Conservation (phyloP, 1,140 invertebrate species). For the Drosophila chauvacae region DNA sequence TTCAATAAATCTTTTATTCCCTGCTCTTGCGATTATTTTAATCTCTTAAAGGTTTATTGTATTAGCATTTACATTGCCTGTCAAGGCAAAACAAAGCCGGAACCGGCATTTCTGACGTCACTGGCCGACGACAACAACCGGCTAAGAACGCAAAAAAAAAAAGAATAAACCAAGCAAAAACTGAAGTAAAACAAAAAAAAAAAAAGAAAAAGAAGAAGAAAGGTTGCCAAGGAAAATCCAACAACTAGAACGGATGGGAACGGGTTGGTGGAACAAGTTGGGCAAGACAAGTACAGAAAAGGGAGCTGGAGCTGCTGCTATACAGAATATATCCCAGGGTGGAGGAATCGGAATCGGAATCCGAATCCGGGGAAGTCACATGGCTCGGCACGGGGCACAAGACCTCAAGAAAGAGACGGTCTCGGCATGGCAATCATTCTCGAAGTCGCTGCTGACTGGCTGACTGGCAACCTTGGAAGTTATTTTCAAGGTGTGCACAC, state of each 20-base stretch:
- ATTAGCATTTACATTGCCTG: conserved; percentile 36
- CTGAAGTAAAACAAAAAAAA: conserved; percentile 2
- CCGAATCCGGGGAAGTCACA: conserved; percentile 38
- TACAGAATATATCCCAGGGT: conserved; percentile 12
- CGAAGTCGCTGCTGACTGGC: conserved; percentile 22
- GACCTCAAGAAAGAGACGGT: conserved; percentile 25
- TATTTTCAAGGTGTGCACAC: conserved; percentile 68
- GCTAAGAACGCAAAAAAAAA: conserved; percentile 19
- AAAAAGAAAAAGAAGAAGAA: conserved; percentile 3
- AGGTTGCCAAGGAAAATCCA: conserved; percentile 21
- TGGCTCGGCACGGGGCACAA: conserved; percentile 43
- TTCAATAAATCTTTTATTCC: background rate
- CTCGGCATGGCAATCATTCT: conserved; percentile 44
- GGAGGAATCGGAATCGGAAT: conserved; percentile 16
- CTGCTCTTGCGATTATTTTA: conserved; percentile 3
- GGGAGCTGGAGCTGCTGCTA: conserved; percentile 8
- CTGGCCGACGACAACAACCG: conserved; percentile 33
- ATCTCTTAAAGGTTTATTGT: conserved; percentile 7
- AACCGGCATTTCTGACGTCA: conserved; percentile 48
- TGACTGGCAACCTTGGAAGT: conserved; percentile 57
- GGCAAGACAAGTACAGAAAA: conserved; percentile 41
- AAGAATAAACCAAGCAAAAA: conserved; percentile 11
- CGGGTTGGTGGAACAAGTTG: conserved; percentile 48
- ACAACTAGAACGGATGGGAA: conserved; percentile 41
- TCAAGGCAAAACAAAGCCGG: conserved; percentile 28